Conservation (phyloP, 2,113 vertebrate genomes). For the Alaudala cheleensis region DNA sequence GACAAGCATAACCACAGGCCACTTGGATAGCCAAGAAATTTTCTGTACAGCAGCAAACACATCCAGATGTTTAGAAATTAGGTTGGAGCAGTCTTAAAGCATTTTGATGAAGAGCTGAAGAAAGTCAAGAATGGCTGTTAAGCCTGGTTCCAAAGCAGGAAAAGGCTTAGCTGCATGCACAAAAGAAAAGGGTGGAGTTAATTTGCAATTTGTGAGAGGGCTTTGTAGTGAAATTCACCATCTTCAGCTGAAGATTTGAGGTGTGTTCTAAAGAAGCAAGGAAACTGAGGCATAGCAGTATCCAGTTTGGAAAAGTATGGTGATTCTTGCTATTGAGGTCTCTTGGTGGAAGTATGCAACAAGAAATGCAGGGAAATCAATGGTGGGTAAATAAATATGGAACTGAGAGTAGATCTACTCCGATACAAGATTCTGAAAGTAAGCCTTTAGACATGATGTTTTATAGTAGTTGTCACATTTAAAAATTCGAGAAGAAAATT, state of each 20-base stretch:
- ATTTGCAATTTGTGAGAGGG: neutral
- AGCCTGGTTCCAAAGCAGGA: neutral
- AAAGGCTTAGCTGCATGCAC: neutral
- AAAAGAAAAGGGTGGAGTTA: neutral
- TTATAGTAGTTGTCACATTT: neutral
- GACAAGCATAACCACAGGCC: neutral
- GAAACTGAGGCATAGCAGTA: neutral
- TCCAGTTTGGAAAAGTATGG: neutral
- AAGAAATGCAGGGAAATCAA: neutral
- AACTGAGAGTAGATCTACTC: neutral
- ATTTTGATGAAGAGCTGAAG: neutral
- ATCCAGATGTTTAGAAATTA: neutral
- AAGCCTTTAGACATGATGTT: neutral
- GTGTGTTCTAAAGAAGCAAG: accelerated
- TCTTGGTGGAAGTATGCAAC: neutral
- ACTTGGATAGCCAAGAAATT: neutral
- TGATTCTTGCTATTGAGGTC: neutral
- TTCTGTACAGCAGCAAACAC: neutral
- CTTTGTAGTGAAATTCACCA: neutral
- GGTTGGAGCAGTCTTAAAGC: neutral
- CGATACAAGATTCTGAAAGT: accelerated
- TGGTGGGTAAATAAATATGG: neutral
- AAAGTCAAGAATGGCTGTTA: neutral
- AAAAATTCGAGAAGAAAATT: neutral
- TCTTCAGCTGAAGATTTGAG: neutral